A percentile compares a stretch with the other conserved stretches of the same genome.
phyloP scores from a whole-genome alignment of 1,140 invertebrate genomes.

The Atopsyche davidsoni region DNA sequence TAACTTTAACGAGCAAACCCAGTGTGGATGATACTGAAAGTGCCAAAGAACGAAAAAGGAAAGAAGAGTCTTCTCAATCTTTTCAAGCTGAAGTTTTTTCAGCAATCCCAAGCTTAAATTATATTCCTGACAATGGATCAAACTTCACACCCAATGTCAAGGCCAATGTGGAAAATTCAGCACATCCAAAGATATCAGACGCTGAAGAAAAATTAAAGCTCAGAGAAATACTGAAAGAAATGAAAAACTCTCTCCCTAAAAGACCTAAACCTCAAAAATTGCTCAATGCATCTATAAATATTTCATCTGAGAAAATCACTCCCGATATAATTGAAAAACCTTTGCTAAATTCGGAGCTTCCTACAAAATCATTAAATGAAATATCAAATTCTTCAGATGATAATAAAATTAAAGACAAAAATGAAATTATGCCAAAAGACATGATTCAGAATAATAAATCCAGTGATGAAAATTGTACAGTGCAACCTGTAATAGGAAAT shows the following conservation, averaged over 20 bases:
- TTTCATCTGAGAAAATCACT: too few species aligned
- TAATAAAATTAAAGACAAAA: too few species aligned
- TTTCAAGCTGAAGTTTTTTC: conserved; percentile 28
- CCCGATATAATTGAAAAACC: too few species aligned
- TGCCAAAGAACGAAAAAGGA: background rate
- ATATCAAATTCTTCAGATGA: too few species aligned
- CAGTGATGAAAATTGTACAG: too few species aligned
- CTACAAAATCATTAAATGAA: too few species aligned
- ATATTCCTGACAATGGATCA: conserved; percentile 1
- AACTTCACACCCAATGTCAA: background rate
- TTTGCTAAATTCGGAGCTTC: too few species aligned
- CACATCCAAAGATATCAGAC: conserved; percentile 33
- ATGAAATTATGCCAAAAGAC: too few species aligned
- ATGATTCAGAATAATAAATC: too few species aligned
- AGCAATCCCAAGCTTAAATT: conserved; percentile 19
- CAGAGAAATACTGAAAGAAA: conserved; percentile 59
- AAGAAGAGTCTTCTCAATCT: conserved; percentile 12
- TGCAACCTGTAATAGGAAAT: too few species aligned
- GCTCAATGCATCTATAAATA: too few species aligned
- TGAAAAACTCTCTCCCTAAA: conserved; percentile 61
- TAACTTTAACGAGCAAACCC: background rate
- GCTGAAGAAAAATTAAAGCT: conserved; percentile 50
- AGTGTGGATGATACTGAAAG: background rate
- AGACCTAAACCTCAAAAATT: conserved; percentile 31
- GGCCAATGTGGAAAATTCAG: conserved; percentile 17